phyloP scores from a whole-genome alignment of 35 echinoderm and acorn worm species.

The Ophioderma brevispina region DNA sequence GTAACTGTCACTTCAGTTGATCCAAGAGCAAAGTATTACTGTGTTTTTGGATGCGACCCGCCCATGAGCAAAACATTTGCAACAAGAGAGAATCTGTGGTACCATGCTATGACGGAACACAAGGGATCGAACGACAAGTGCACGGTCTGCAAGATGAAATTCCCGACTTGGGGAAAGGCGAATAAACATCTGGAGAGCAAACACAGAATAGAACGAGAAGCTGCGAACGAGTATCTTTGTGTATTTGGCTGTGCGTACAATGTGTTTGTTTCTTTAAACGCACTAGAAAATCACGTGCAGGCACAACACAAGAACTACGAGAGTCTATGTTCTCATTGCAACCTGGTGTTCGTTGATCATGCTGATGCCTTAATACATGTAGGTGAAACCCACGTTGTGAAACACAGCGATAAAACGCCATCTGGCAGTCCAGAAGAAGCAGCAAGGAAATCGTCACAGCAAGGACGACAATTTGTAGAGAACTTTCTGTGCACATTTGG shows the following conservation, averaged over 20 bases:
- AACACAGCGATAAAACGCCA: too few relatives aligned
- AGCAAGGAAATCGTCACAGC: neutral
- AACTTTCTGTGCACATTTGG: neutral
- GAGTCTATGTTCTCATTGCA: neutral
- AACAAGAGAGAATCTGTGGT: neutral
- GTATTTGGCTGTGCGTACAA: neutral
- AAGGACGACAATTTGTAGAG: neutral
- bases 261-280: neutral
- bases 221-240: neutral
- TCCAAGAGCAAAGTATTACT: neutral
- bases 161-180: neutral
- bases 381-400: neutral
- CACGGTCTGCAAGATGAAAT: neutral
- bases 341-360: neutral
- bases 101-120: neutral
- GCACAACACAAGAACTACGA: neutral
- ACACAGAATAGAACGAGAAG: neutral
- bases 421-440: too few relatives aligned
- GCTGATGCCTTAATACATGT: neutral
- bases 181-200: neutral
- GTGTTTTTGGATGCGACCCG: neutral
- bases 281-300: neutral
- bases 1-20: too few relatives aligned
- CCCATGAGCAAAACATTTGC: neutral
- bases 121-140: neutral